Evolutionary conservation across 2,797 vertebrate genomes (phyloP).

Genomic region (Chelonia mydas): DNA sequence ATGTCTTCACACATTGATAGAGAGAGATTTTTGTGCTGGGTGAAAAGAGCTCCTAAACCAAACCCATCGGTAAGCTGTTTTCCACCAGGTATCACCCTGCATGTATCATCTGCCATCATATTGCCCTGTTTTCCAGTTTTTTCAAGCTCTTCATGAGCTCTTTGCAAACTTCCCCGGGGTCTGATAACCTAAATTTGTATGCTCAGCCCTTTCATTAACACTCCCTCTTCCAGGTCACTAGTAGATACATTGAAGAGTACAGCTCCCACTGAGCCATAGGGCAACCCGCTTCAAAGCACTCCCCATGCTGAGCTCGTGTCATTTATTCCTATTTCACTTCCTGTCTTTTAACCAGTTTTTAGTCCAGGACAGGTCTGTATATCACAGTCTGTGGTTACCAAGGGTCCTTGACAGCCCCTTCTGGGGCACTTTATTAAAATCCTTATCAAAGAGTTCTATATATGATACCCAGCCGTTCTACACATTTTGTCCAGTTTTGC

Average conservation of each 20-base stretch:
- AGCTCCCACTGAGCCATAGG: neutral
- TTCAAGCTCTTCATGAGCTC: neutral
- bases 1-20: neutral
- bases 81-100: neutral
- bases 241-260: neutral
- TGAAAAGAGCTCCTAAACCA: neutral
- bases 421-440: neutral
- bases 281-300: neutral
- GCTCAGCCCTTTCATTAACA: neutral
- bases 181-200: neutral
- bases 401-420: neutral
- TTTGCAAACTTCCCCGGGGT: neutral
- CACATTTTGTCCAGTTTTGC: neutral
- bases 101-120: neutral
- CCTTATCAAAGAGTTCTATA: neutral
- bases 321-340: neutral
- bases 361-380: neutral
- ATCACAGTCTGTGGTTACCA: neutral
- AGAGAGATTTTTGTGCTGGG: neutral
- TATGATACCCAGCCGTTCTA: neutral
- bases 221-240: neutral
- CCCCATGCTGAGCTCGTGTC: neutral
- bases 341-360: neutral
- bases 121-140: neutral
- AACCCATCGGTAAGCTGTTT: rapidly evolving